Conservation (phyloP, 2,888 invertebrate genomes). For the Branchellion lobata region DNA sequence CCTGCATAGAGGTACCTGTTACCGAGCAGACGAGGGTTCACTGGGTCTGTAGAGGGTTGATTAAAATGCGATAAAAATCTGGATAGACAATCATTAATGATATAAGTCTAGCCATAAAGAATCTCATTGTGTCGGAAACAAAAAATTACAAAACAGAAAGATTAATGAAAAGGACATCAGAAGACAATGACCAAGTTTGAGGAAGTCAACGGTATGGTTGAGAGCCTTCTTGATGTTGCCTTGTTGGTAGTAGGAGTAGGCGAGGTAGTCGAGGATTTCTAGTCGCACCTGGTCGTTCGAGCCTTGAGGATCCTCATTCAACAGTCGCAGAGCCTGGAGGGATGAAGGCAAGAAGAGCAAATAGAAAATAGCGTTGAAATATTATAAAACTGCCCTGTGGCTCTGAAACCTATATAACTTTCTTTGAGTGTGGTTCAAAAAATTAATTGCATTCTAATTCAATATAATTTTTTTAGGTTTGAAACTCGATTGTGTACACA, state of each 20-base stretch:
- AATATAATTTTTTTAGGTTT: no score
- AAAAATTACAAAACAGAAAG: no score
- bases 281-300: not conserved
- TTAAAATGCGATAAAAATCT: no score
- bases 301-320: conserved; percentile 70
- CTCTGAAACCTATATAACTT: not conserved
- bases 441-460: no score
- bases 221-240: conserved; percentile 83
- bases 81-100: no score
- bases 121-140: no score
- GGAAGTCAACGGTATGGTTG: conserved; percentile 81
- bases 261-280: conserved; percentile 48
- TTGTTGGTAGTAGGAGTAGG: conserved; percentile 63
- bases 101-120: no score
- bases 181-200: conserved; percentile 67
- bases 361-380: not conserved
- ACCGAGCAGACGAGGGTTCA: conserved; percentile 80
- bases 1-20: conserved; percentile 89
- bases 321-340: conserved; percentile 85
- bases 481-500: no score
- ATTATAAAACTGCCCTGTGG: not conserved
- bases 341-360: conserved; percentile 70
- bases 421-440: no score
- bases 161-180: no score
- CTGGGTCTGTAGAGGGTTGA: conserved; percentile 58